phyloP scores from a whole-genome alignment of 2,888 invertebrate genomes.

The Tinea pellionella region DNA sequence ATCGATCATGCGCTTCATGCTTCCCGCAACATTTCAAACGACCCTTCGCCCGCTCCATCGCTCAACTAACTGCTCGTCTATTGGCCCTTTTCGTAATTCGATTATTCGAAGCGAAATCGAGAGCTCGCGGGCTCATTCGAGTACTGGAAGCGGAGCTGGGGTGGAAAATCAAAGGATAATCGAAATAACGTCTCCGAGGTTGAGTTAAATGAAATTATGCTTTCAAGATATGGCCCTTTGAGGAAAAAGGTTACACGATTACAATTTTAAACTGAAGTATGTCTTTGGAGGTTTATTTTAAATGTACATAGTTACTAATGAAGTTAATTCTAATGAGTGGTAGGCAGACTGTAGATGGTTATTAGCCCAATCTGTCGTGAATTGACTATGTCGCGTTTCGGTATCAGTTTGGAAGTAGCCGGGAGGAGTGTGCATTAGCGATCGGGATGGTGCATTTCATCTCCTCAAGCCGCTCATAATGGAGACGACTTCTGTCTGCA shows the following conservation, averaged over 20 bases:
- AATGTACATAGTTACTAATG: not conserved
- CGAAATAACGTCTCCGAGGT: constrained; percentile 35
- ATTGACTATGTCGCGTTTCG: too few species aligned
- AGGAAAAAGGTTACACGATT: constrained; percentile 17
- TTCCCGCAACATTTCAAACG: constrained; percentile 27
- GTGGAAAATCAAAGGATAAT: constrained; percentile 45
- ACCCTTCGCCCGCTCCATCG: constrained; percentile 34
- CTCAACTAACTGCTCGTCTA: constrained; percentile 31
- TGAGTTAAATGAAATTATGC: constrained; percentile 36
- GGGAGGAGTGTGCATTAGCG: too few species aligned
- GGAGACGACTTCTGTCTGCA: too few species aligned
- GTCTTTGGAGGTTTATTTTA: not conserved
- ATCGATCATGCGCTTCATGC: constrained; percentile 24
- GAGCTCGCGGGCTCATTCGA: constrained; percentile 29
- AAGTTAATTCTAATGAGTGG: too few species aligned
- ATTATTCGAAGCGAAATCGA: constrained; percentile 29
- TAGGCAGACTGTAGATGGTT: too few species aligned
- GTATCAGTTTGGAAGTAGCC: too few species aligned
- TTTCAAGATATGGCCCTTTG: constrained; percentile 22
- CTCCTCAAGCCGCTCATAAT: too few species aligned
- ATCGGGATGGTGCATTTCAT: too few species aligned
- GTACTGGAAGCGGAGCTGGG: constrained; percentile 28
- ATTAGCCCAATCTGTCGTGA: too few species aligned
- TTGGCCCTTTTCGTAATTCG: constrained; percentile 35
- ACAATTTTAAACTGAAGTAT: constrained; percentile 15